Conservation (phyloP, 2,113 vertebrate species). For the Haplotaxodon microlepis region DNA sequence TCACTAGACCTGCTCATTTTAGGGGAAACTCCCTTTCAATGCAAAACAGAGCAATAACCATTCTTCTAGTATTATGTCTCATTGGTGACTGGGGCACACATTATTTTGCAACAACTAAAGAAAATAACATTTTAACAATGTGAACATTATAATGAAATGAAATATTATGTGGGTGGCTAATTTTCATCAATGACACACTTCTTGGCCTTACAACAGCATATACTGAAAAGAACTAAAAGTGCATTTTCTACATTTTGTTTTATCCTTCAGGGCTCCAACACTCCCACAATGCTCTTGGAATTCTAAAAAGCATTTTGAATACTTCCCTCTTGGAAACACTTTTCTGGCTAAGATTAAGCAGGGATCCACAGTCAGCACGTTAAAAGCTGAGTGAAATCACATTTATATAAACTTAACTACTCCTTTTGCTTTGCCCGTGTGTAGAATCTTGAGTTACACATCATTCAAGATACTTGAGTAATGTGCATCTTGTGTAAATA, state of each 20-base stretch:
- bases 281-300: background rate
- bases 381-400: background rate
- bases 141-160: background rate
- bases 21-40: background rate
- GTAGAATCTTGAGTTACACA: background rate
- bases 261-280: background rate
- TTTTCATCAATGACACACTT: background rate
- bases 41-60: background rate
- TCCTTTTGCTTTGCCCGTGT: background rate
- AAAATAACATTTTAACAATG: background rate
- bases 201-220: background rate
- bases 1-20: background rate
- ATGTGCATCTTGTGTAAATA: background rate
- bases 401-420: background rate
- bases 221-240: background rate
- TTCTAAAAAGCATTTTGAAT: background rate
- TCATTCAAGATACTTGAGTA: background rate
- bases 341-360: background rate
- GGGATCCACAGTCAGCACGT: background rate
- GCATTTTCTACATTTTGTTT: background rate
- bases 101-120: background rate
- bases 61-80: background rate
- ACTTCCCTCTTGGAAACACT: background rate
- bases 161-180: background rate
- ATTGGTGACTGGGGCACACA: background rate